Evolutionary conservation across 2,113 vertebrate species (phyloP).

Genomic region (Erythrocebus patas): DNA sequence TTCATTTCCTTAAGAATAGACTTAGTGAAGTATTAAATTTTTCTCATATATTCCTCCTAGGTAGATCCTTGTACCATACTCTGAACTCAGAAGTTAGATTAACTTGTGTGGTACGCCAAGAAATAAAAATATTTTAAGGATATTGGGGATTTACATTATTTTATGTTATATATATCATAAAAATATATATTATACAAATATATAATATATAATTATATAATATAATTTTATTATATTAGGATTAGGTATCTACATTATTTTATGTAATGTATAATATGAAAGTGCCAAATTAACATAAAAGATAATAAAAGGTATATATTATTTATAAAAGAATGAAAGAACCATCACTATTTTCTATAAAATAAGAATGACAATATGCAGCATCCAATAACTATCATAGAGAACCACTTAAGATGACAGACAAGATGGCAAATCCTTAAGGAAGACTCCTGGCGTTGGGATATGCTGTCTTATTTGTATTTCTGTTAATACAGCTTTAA

Average conservation of each 20-base stretch:
- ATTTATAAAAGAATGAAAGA: not conserved
- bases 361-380: not conserved
- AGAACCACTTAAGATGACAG: not conserved
- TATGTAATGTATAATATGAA: not conserved
- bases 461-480: not conserved
- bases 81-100: slow-evolving; percentile 16
- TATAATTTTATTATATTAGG: not conserved
- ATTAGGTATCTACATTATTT: not conserved
- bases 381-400: not conserved
- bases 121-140: not conserved
- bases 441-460: not conserved
- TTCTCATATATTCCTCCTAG: not conserved
- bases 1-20: not conserved
- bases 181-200: too few species aligned
- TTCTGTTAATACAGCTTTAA: not conserved
- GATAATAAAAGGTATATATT: not conserved
- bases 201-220: too few species aligned
- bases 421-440: not conserved
- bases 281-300: not conserved
- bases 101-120: not conserved
- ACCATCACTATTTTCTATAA: not conserved
- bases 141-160: not conserved
- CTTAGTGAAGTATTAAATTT: not conserved
- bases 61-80: not conserved
- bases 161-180: not conserved